Conservation (phyloP, 2,888 invertebrate genomes). For the Aspidiotus rigidus region DNA sequence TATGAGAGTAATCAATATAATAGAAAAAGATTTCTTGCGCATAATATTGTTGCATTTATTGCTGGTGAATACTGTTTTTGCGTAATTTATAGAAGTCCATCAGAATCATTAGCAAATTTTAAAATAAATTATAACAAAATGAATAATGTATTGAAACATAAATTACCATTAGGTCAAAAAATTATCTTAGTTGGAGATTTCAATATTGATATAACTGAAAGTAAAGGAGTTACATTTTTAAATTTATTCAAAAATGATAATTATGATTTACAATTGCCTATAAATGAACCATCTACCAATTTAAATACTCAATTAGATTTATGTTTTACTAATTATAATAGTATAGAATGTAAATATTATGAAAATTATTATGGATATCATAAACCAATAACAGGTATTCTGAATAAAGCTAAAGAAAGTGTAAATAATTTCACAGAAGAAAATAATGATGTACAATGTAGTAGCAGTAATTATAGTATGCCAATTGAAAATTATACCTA, state of each 20-base stretch:
- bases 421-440: background rate
- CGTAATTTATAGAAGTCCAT: background rate
- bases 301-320: background rate
- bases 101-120: background rate
- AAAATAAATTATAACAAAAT: background rate
- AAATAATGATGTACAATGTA: no score
- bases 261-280: background rate
- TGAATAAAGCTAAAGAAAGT: no score
- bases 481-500: no score
- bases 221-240: background rate
- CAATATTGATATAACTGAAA: background rate
- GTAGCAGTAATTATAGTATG: no score
- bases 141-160: background rate
- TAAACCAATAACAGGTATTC: no score
- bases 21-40: background rate
- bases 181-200: background rate
- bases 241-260: background rate
- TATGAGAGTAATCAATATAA: background rate
- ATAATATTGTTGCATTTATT: background rate
- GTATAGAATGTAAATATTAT: no score
- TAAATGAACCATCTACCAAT: background rate
- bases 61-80: background rate
- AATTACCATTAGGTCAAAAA: background rate
- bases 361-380: no score
- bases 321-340: background rate